Conservation (phyloP, 2,888 invertebrate species). For the Gryllus longicercus region DNA sequence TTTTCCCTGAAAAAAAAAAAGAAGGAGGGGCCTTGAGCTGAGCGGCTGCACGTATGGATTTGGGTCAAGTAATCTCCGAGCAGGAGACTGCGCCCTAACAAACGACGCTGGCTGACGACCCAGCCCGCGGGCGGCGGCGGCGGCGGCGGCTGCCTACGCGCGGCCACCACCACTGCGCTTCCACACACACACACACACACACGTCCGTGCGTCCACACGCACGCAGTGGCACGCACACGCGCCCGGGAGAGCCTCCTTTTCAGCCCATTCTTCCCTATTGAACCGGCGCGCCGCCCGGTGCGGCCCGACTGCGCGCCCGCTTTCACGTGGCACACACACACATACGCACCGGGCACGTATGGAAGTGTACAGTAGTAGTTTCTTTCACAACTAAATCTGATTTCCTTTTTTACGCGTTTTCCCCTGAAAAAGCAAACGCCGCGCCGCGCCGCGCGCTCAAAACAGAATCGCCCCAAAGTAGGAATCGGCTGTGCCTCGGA, state of each 20-base stretch:
- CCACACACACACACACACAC: not conserved
- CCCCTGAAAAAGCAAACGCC: not conserved
- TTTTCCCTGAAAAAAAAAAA: slow-evolving; percentile 6
- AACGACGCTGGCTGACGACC: not conserved
- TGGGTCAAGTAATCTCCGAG: slow-evolving; percentile 17
- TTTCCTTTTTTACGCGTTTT: not conserved
- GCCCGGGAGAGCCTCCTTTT: not conserved
- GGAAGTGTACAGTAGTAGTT: not conserved
- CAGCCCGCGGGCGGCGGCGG: no score
- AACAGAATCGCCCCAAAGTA: not conserved
- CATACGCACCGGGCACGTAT: not conserved
- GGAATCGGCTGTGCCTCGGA: not conserved
- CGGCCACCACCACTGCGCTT: not conserved
- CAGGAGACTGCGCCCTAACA: not conserved
- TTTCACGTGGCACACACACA: not conserved
- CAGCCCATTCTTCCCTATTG: not conserved
- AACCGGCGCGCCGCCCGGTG: no score
- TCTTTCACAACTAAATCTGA: slow-evolving; percentile 7
- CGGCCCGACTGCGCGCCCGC: no score
- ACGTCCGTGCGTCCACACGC: not conserved
- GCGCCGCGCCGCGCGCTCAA: not conserved
- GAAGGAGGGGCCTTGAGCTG: not conserved
- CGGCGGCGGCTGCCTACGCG: no score
- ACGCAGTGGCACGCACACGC: not conserved
- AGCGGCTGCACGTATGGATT: not conserved